Conservation (phyloP, 2,888 invertebrate genomes). For the Pyrocoelia pectoralis region DNA sequence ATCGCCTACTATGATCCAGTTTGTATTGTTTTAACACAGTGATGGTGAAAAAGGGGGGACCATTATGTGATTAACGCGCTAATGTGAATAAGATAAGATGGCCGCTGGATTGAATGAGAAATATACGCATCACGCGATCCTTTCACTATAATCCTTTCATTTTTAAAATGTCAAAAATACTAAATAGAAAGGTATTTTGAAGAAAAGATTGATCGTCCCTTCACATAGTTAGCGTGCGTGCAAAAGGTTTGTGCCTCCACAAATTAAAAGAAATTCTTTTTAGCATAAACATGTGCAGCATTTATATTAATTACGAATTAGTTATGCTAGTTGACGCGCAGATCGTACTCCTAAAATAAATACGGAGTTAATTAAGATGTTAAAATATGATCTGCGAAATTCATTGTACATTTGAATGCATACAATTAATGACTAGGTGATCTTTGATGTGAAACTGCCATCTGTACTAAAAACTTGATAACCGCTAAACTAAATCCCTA, state of each 20-base stretch:
- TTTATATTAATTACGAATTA: constrained; percentile 1
- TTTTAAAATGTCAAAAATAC: constrained; percentile 2
- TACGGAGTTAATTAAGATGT: background rate
- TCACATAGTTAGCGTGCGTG: constrained; percentile 3
- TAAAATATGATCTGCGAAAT: background rate
- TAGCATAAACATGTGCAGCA: background rate
- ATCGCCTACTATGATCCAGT: constrained; percentile 40
- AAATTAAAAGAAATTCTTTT: background rate
- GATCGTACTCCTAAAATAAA: background rate
- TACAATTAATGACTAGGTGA: too few species aligned
- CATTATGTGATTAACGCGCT: constrained; percentile 26
- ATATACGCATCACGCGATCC: constrained; percentile 9
- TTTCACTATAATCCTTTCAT: background rate
- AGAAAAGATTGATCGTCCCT: constrained; percentile 5
- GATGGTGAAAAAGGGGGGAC: constrained; percentile 14
- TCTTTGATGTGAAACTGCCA: too few species aligned
- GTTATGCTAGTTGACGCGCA: background rate
- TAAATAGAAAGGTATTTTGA: constrained; percentile 6
- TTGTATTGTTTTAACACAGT: constrained; percentile 21
- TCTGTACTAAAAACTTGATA: too few species aligned
- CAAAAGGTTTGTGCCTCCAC: background rate
- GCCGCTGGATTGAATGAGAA: constrained; percentile 9
- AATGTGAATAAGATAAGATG: constrained; percentile 23
- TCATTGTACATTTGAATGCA: background rate
- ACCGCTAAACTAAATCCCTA: too few species aligned